Conservation (phyloP, 2,113 vertebrate species). For the Bos taurus region DNA sequence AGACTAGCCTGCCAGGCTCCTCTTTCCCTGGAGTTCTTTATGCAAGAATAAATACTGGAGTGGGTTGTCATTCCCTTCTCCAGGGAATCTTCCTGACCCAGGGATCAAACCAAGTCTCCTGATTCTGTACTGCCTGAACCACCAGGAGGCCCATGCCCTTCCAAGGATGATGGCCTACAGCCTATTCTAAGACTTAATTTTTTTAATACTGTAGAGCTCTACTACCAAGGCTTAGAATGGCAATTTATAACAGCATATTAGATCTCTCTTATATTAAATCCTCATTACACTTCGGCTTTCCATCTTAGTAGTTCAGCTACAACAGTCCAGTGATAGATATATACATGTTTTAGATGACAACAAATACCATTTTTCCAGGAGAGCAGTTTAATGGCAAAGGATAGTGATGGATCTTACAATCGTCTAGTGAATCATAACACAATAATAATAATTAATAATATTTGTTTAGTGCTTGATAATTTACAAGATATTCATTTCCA, state of each 20-base stretch:
- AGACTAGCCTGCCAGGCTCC: not conserved
- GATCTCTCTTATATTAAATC: not conserved
- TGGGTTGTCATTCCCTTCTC: not conserved
- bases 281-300: not conserved
- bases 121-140: not conserved
- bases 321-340: not conserved
- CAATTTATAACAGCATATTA: not conserved
- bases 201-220: not conserved
- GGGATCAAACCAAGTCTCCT: not conserved
- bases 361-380: not conserved
- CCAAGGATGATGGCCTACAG: not conserved
- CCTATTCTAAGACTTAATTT: not conserved
- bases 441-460: not conserved
- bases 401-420: not conserved
- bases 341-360: not conserved
- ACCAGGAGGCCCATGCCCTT: not conserved
- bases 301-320: not conserved
- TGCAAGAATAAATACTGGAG: not conserved
- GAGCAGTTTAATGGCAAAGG: not conserved
- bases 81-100: not conserved
- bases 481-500: not conserved
- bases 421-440: not conserved
- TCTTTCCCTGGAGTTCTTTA: not conserved
- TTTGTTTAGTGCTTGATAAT: not conserved
- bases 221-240: not conserved